phyloP scores from a whole-genome alignment of 1,140 invertebrate species.

The Caerostris extrusa region DNA sequence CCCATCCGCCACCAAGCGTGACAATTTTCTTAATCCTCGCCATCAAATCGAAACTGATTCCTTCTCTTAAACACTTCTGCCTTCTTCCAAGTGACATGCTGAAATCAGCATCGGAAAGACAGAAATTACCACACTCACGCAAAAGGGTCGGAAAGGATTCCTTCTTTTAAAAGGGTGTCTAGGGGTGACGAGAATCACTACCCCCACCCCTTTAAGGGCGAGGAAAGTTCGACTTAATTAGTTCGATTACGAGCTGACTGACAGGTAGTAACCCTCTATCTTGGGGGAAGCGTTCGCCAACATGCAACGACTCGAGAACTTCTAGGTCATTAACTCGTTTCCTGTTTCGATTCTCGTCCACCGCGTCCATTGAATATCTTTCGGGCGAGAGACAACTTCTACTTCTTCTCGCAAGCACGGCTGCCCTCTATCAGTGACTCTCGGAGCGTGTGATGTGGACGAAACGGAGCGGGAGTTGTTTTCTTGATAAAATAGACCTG shows the following conservation, averaged over 20 bases:
- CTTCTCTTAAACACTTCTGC: slow-evolving; percentile 31
- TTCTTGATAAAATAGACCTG: slow-evolving; percentile 52
- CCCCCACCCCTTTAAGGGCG: not conserved
- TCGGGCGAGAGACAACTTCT: slow-evolving; percentile 55
- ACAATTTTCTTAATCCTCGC: slow-evolving; percentile 62
- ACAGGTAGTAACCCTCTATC: slow-evolving; percentile 67
- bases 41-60: slow-evolving; percentile 47
- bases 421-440: slow-evolving; percentile 49
- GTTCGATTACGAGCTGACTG: slow-evolving; percentile 72
- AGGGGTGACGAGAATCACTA: not conserved
- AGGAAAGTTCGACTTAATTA: slow-evolving; percentile 69
- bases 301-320: slow-evolving; percentile 51
- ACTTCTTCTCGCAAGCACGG: slow-evolving; percentile 28
- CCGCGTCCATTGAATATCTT: slow-evolving; percentile 64
- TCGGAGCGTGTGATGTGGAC: slow-evolving; percentile 46
- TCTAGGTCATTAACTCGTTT: slow-evolving; percentile 66
- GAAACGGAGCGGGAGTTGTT: slow-evolving; percentile 63
- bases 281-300: slow-evolving; percentile 9
- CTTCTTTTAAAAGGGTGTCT: not conserved
- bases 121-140: not conserved
- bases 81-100: slow-evolving; percentile 46
- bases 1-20: slow-evolving; percentile 32
- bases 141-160: not conserved
- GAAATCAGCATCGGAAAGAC: slow-evolving; percentile 59
- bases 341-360: slow-evolving; percentile 66